Conservation (phyloP, 2,888 invertebrate species). For the Heliothis peltigera region DNA sequence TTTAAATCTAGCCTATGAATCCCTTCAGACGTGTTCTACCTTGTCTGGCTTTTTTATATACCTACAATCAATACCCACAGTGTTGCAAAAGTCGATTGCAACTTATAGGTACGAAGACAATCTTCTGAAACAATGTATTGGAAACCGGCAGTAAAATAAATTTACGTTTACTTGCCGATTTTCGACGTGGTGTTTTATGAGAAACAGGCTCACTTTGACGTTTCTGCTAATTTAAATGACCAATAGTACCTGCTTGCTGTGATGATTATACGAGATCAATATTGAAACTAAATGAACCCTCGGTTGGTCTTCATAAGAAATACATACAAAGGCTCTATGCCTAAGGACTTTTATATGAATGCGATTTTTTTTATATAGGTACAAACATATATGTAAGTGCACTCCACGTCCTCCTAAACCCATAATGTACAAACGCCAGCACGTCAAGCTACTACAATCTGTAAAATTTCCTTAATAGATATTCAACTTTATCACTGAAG, state of each 20-base stretch:
- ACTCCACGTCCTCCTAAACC: no score
- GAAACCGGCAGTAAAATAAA: not conserved
- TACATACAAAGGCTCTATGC: no score
- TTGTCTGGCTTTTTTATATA: not conserved
- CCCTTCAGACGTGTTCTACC: not conserved
- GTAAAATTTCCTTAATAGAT: no score
- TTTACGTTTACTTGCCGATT: not conserved
- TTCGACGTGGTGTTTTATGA: no score
- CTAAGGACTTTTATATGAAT: not conserved
- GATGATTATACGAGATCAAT: not conserved
- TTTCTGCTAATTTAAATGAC: not conserved
- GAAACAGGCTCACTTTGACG: no score
- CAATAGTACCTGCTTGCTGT: not conserved
- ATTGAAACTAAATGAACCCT: constrained; percentile 9
- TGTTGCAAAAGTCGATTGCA: not conserved
- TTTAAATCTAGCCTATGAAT: no score
- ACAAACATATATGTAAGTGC: no score
- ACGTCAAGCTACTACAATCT: no score
- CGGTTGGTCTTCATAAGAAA: not conserved
- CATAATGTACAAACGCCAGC: no score
- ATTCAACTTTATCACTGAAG: no score
- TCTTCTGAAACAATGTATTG: not conserved
- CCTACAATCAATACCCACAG: not conserved
- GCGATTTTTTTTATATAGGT: no score
- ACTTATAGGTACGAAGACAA: not conserved